Base-by-base conservation (phyloP, 1,140 invertebrate species). In the Drosophila takahashii region DNA sequence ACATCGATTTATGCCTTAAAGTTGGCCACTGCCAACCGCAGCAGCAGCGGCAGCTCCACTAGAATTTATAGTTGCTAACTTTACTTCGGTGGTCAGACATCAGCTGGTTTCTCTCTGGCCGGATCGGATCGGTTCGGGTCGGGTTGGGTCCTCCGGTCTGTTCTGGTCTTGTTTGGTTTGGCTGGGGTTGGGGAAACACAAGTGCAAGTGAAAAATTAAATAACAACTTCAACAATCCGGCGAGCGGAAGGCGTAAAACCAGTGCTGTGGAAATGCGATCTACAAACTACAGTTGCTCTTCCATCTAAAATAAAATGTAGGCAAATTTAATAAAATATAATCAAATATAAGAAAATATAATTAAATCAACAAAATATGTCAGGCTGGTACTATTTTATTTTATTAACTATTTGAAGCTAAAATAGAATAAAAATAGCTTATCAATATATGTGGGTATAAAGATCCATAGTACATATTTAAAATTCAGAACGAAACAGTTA, bases 191-290 rank as follows among this genome's bases (percentile, higher is more conserved):
- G 42, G 41, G 47, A 48, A 70, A 69, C 50, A 70, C 64, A 73
- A 76, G 57, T 75, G 83, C 65, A 71, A 81, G 67, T 69, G 62
- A 89, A 79, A 86, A 86, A 87, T 87, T 71, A 81, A 81, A 87
- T 86, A 87, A 89, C 66, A 83, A 77, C 71, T 83, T 76, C 53
- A 67, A 37, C 44, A 79, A 83, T 72, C 47, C 34, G 29, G 1
- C 60, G 29, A 32, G 27, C 47, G 36, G 15, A 64, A 22, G 18
- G 11, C 44, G 9, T 32, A 45, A 32, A 50, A 36, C 39, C 45
- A 29, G 26, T 10, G 13, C 34, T 15, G 18, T 16, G 53, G 4
- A 56, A 42, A 29, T 29, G 37, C 6, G 11, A 3, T 4, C 0
- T 29, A 3, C 16, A n/a, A 0, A 4, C 7, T 10, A 0, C 1